phyloP scores from a whole-genome alignment of 2,797 vertebrate species.

The Eulemur mongoz region DNA sequence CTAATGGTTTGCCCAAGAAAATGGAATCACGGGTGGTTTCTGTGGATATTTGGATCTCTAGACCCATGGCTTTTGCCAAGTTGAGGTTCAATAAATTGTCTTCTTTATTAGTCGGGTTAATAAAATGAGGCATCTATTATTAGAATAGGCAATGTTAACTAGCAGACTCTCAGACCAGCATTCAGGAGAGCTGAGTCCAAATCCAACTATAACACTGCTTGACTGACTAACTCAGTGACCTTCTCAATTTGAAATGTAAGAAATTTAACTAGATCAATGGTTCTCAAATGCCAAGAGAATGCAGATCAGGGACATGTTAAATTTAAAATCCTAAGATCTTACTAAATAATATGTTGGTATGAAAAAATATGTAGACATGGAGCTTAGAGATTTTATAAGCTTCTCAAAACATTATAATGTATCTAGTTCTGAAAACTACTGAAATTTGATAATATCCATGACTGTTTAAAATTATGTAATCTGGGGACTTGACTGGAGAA shows the following conservation, averaged over 20 bases:
- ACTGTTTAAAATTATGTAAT: neutral
- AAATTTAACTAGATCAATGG: neutral
- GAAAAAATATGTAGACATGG: neutral
- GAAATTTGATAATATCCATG: neutral
- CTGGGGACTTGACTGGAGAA: neutral
- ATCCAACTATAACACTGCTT: neutral
- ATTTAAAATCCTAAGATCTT: neutral
- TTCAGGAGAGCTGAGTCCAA: neutral
- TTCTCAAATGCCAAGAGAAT: neutral
- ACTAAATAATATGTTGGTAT: neutral
- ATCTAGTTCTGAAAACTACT: neutral
- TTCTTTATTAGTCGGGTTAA: conserved; percentile 36
- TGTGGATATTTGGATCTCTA: conserved; percentile 40
- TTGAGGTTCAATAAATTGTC: conserved; percentile 32
- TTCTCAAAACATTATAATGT: neutral
- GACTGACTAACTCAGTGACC: neutral
- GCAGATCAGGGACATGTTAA: neutral
- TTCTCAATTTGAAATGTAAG: neutral
- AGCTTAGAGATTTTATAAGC: neutral
- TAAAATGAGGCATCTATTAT: neutral
- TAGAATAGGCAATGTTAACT: neutral
- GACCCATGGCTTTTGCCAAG: conserved; percentile 34
- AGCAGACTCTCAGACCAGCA: neutral
- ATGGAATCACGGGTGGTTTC: conserved; percentile 41
- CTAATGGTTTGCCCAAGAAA: conserved; percentile 23